Percentiles rank a stretch among this genome's conserved stretches.
These are phyloP conservation scores for Augochlorella aurata DNA, from an alignment of 2,888 invertebrate species.

Conservation along the genomic window DNA sequence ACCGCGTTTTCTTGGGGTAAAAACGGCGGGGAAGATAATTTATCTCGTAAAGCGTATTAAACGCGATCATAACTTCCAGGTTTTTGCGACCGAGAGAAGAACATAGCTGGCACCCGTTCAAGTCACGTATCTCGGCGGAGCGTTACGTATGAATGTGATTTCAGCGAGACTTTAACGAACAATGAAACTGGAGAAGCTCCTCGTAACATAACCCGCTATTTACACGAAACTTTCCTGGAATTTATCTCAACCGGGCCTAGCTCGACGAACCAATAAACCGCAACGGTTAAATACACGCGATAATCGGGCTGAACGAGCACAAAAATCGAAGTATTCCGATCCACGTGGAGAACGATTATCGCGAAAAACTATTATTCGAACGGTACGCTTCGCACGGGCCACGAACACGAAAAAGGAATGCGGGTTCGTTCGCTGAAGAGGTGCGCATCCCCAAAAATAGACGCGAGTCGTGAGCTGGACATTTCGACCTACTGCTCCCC, in stretches of 20 bases:
- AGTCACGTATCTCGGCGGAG: constrained; percentile 50
- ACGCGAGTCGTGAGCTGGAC: constrained; percentile 79
- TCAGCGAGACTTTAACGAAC: constrained; percentile 42
- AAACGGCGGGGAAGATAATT: neutral
- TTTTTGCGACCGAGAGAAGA: constrained; percentile 43
- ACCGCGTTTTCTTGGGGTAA: neutral
- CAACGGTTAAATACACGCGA: neutral
- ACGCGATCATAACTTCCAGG: constrained; percentile 47
- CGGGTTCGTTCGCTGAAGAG: constrained; percentile 63
- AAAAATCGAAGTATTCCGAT: neutral
- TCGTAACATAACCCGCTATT: constrained; percentile 32
- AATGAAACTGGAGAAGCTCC: constrained; percentile 50
- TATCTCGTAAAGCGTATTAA: constrained; percentile 10
- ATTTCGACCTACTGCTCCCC: constrained; percentile 73
- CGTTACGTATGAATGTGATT: constrained; percentile 54
- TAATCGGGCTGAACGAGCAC: neutral
- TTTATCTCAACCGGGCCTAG: neutral
- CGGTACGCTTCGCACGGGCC: constrained; percentile 47
- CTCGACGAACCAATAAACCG: neutral
- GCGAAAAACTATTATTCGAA: neutral
- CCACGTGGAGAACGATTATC: neutral
- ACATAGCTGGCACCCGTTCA: constrained; percentile 62
- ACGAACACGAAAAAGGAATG: constrained; percentile 72
- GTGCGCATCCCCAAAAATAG: constrained; percentile 77
- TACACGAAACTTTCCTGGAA: neutral